Evolutionary conservation across 1,140 invertebrate genomes (phyloP).

Genomic region (Campodea augens): DNA sequence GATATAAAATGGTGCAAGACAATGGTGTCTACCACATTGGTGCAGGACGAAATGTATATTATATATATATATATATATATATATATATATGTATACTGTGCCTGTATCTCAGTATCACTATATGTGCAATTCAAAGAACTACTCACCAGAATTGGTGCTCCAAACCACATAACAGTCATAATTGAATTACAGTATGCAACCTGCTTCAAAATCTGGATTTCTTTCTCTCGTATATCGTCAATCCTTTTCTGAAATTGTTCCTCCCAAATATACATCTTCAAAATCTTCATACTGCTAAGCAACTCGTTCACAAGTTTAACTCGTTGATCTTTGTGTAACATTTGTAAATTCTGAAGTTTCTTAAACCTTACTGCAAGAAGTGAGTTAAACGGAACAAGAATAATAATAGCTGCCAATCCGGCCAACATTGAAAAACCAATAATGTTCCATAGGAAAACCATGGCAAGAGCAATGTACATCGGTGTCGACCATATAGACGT

Average conservation of each 20-base stretch:
- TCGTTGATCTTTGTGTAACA: slow-evolving; percentile 79
- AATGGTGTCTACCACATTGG: no score
- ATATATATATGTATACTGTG: no score
- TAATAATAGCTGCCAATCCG: slow-evolving; percentile 77
- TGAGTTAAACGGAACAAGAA: slow-evolving; percentile 77
- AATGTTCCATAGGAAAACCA: slow-evolving; percentile 75
- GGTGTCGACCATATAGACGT: slow-evolving; percentile 96
- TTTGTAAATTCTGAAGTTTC: slow-evolving; percentile 63
- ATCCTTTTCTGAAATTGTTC: slow-evolving; percentile 16
- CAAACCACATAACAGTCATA: slow-evolving; percentile 18
- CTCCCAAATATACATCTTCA: slow-evolving; percentile 20
- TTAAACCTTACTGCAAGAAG: slow-evolving; percentile 67
- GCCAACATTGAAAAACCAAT: slow-evolving; percentile 31
- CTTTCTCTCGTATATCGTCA: slow-evolving; percentile 13
- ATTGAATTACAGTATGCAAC: slow-evolving; percentile 19
- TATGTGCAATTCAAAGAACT: no score
- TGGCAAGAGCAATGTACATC: slow-evolving; percentile 64
- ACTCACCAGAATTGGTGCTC: no score
- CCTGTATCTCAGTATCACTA: no score
- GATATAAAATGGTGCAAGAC: no score
- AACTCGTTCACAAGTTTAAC: slow-evolving; percentile 93
- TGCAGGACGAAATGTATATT: no score
- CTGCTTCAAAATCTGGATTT: slow-evolving; percentile 18
- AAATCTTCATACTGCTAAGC: slow-evolving; percentile 78
- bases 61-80: no score